Base-by-base conservation (phyloP, 2,113 vertebrate species). In the Hypanus sabinus region DNA sequence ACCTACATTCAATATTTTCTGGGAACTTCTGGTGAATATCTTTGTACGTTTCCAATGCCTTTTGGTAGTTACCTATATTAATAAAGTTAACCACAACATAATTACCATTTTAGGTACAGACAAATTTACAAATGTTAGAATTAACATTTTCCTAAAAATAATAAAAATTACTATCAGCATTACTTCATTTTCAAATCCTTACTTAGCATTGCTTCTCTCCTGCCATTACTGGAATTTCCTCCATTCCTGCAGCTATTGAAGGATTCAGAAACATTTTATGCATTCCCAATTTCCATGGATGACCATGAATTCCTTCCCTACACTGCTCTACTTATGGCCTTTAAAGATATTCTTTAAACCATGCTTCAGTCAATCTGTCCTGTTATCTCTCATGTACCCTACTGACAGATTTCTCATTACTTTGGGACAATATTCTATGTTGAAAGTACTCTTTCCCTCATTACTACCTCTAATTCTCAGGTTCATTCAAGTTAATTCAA, bases 1-100 rank as follows among this genome's bases (percentile, higher is more conserved):
- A 79, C 38, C 97, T 98, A 99, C 99, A 99, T 97, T 99, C 98
- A 73, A 97, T 96, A 80, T 98, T 99, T 95, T 99, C 99, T 24
- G 99, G 99, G 96, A 99, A 99, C 96, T 97, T 98, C 95, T 96
- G 96, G 94, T 99, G 98, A 96, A 99, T 98, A 30, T 97, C 97
- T 96, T 98, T 99, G 81, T 99, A 99, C 2, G 98, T 99, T 95
- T 99, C 98, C 95, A 99, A 96, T 87, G 99, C 97, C 96, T 98
- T 99, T 95, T 98, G 99, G 95, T 99, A 99, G 96, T 99, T 99
- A 96, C 99, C 99, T 99, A 95, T 77, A 94, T 96, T 90, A 73
- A 94, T 5, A 95, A 96, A 96, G 38, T 60, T 95, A 94, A 95
- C 16, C 20, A 93, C 24, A 55, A 73, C 70, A 73, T 57, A 55